Percentiles rank a stretch among this genome's conserved stretches.
Evolutionary conservation across 1,140 invertebrate genomes (phyloP).

Genomic region (Caenorhabditis elegans): WBcel235 BX284603.4:13008001-13008500

Average conservation of each 20-base stretch:
- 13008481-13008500: constrained; percentile 67
- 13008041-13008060: not conserved
- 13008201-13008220: not conserved
- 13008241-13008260: constrained; percentile 34
- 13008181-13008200: constrained; percentile 11
- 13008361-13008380: constrained; percentile 75
- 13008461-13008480: not conserved
- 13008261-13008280: constrained; percentile 7
- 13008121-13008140: no score
- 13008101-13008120: no score
- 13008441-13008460: no score
- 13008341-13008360: constrained; percentile 76
- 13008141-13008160: not conserved
- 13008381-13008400: constrained; percentile 76
- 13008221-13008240: constrained; percentile 31
- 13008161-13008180: not conserved
- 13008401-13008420: constrained; percentile 77
- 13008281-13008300: not conserved
- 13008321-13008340: constrained; percentile 45
- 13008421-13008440: constrained; percentile 69
- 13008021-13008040: no score
- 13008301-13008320: constrained; percentile 39
- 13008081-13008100: no score
- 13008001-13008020: no score
- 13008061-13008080: no score